phyloP scores from a whole-genome alignment of 2,113 vertebrate genomes.

The Parotia lawesii region DNA sequence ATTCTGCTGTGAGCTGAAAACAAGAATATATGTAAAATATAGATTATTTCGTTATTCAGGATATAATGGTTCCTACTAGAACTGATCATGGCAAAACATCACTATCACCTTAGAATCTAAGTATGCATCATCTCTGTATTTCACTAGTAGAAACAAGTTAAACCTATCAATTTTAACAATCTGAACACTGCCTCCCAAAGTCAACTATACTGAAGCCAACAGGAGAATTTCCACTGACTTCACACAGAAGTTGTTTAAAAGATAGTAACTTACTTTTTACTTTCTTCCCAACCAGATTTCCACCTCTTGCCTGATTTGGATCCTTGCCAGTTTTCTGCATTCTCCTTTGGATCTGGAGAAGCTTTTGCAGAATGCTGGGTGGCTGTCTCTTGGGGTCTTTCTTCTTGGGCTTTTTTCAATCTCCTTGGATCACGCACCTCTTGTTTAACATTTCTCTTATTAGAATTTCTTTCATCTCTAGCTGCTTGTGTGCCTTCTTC shows the following conservation, averaged over 20 bases:
- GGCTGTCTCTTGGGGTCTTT: constrained; percentile 75
- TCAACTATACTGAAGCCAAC: neutral
- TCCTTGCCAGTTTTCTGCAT: constrained; percentile 78
- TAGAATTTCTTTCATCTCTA: constrained; percentile 77
- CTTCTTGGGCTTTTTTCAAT: constrained; percentile 81
- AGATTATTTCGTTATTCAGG: neutral
- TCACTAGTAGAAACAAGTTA: neutral
- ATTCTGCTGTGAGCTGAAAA: constrained; percentile 77
- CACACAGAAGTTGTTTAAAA: neutral
- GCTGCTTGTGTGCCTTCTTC: constrained; percentile 70
- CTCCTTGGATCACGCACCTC: constrained; percentile 80
- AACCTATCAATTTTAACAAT: neutral
- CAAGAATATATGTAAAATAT: neutral
- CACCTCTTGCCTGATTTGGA: constrained; percentile 84
- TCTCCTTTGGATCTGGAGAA: constrained; percentile 82
- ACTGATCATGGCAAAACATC: neutral
- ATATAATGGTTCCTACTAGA: neutral
- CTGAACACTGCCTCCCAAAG: neutral
- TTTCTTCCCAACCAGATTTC: constrained; percentile 96
- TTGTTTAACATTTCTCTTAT: constrained; percentile 79
- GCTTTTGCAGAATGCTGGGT: constrained; percentile 75
- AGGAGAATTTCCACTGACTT: neutral
- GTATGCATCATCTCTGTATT: neutral
- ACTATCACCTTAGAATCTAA: neutral
- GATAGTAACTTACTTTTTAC: constrained; percentile 83